A percentile compares a stretch with the other conserved stretches of the same genome.
Conservation (phyloP, 2,888 invertebrate species). For the Mimumesa dahlbomi region DNA sequence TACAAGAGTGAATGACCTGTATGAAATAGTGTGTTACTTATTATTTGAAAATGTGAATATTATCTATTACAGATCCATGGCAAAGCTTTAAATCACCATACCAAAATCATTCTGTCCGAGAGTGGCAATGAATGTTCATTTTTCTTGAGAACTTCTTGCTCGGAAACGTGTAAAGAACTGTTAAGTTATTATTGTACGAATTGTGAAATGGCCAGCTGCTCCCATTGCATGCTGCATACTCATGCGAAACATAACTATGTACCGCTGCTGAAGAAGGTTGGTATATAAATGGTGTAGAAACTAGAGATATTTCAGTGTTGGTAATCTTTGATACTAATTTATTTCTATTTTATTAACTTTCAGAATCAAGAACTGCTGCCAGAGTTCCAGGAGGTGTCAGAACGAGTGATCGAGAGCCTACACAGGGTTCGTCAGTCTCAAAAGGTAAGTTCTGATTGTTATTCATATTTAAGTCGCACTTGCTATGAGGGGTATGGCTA, state of each 20-base stretch:
- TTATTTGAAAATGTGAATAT: slow-evolving; percentile 10
- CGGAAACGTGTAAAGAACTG: slow-evolving; percentile 48
- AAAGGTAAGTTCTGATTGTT: slow-evolving; percentile 79
- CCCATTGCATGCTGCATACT: slow-evolving; percentile 77
- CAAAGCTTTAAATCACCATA: slow-evolving; percentile 74
- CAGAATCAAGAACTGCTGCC: slow-evolving; percentile 71
- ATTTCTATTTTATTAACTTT: slow-evolving; percentile 37
- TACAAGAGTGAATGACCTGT: too few species aligned
- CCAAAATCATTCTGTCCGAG: slow-evolving; percentile 40
- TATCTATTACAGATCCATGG: slow-evolving; percentile 75
- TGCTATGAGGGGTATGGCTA: too few species aligned
- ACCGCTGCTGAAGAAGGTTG: slow-evolving; percentile 75
- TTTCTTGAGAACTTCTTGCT: slow-evolving; percentile 65
- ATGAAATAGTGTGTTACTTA: too few species aligned
- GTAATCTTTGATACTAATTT: too few species aligned
- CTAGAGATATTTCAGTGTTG: too few species aligned
- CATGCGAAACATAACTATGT: slow-evolving; percentile 77
- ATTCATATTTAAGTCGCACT: too few species aligned
- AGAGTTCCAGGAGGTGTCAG: slow-evolving; percentile 62
- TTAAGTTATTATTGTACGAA: slow-evolving; percentile 79
- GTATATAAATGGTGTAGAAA: slow-evolving; percentile 41
- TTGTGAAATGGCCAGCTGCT: slow-evolving; percentile 78
- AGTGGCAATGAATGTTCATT: neutral
- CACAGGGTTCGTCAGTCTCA: slow-evolving; percentile 69
- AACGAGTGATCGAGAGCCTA: slow-evolving; percentile 68